Conservation (phyloP, 1,140 invertebrate species). For the Lanistes nyassanus region DNA sequence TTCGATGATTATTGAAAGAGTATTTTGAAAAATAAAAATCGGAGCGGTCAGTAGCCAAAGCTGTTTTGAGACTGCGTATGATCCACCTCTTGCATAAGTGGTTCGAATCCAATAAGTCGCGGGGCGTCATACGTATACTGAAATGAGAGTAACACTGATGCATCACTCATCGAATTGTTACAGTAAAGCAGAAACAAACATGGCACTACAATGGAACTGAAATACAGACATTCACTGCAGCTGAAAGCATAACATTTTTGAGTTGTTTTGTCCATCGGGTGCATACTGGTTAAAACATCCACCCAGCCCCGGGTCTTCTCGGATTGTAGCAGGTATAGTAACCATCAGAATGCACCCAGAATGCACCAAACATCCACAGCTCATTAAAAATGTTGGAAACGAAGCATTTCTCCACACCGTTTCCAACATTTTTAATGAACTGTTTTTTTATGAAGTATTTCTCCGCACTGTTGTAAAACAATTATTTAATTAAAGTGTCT, state of each 20-base stretch:
- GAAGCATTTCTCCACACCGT: too few relatives aligned
- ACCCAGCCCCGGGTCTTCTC: not conserved
- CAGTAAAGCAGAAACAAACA: not conserved
- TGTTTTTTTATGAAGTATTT: too few relatives aligned
- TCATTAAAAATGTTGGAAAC: too few relatives aligned
- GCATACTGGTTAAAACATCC: not conserved
- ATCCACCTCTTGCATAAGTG: conserved; percentile 20
- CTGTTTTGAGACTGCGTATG: conserved; percentile 1
- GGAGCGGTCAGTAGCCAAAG: not conserved
- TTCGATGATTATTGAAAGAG: too few relatives aligned
- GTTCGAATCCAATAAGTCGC: conserved; percentile 29
- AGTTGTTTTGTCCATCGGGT: not conserved
- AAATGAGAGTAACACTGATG: conserved; percentile 5
- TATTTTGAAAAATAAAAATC: too few relatives aligned
- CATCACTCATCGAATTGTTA: not conserved
- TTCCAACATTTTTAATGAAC: too few relatives aligned
- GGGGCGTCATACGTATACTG: conserved; percentile 31
- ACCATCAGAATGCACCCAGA: too few relatives aligned
- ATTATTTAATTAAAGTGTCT: too few relatives aligned
- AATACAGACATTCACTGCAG: not conserved
- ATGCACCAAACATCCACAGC: too few relatives aligned
- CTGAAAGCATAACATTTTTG: not conserved
- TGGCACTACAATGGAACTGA: not conserved
- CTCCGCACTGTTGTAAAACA: too few relatives aligned
- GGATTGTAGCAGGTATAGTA: not conserved